phyloP scores from a whole-genome alignment of 2,797 vertebrate species.

The Gymnocypris eckloni region DNA sequence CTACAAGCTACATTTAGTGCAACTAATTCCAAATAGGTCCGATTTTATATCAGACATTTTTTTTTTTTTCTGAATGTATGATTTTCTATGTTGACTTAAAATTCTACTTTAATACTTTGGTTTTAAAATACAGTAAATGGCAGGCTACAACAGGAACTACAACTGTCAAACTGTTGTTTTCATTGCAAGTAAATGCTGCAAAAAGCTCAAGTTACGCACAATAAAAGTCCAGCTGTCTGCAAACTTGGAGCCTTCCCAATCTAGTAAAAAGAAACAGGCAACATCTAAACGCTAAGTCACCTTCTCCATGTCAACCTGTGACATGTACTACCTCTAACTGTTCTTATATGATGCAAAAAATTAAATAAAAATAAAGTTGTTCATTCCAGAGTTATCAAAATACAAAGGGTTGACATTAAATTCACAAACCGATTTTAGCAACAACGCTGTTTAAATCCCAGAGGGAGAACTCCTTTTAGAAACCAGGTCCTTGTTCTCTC shows the following conservation, averaged over 20 bases:
- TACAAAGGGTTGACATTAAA: slow-evolving; percentile 85
- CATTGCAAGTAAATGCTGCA: slow-evolving; percentile 92
- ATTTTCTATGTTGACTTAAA: slow-evolving; percentile 66
- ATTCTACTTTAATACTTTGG: slow-evolving; percentile 84
- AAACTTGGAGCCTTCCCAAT: slow-evolving; percentile 82
- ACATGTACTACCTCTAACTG: slow-evolving; percentile 81
- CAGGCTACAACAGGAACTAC: slow-evolving; percentile 82
- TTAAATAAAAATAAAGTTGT: slow-evolving; percentile 71
- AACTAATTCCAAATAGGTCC: slow-evolving; percentile 91
- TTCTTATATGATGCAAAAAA: slow-evolving; percentile 86
- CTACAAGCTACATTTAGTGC: slow-evolving; percentile 91
- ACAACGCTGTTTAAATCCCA: slow-evolving; percentile 82
- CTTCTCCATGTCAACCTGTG: slow-evolving; percentile 80
- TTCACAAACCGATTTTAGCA: slow-evolving; percentile 87
- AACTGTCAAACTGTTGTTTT: slow-evolving; percentile 88
- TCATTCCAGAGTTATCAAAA: slow-evolving; percentile 86
- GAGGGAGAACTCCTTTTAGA: slow-evolving; percentile 73
- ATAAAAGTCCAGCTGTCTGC: slow-evolving; percentile 80
- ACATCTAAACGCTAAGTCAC: slow-evolving; percentile 83
- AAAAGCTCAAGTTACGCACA: slow-evolving; percentile 82
- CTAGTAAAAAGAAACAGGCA: slow-evolving; percentile 82
- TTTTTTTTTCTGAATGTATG: slow-evolving; percentile 81
- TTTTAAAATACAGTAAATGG: slow-evolving; percentile 89
- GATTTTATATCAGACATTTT: slow-evolving; percentile 70
- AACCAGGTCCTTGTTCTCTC: slow-evolving; percentile 73